Percentiles rank a stretch among this genome's conserved stretches.
These are phyloP conservation scores for Chaetodon trifascialis DNA, from an alignment of 2,113 vertebrate species.

Conservation along the genomic window DNA sequence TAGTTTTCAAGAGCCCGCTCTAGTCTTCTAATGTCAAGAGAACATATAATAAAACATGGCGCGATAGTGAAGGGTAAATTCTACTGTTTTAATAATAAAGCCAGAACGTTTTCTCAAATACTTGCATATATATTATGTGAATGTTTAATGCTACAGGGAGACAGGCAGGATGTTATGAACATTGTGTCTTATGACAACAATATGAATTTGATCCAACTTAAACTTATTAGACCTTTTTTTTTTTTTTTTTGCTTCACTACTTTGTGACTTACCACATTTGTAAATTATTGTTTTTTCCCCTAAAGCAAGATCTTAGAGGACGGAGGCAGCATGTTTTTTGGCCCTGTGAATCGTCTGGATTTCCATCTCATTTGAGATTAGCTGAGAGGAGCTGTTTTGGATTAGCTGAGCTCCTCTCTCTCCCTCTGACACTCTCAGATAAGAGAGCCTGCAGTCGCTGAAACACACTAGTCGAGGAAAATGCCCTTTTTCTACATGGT, in stretches of 20 bases:
- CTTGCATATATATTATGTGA: not conserved
- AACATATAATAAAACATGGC: not conserved
- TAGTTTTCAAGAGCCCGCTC: not conserved
- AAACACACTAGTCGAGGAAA: conserved; percentile 74
- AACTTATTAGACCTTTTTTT: conserved; percentile 38
- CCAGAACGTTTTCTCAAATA: not conserved
- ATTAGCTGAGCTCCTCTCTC: conserved; percentile 74
- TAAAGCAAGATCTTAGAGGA: conserved; percentile 59
- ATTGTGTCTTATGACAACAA: conserved; percentile 1
- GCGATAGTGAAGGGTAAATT: not conserved
- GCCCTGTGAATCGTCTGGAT: conserved; percentile 74
- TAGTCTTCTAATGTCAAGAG: not conserved
- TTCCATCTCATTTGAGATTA: conserved; percentile 86
- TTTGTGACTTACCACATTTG: conserved; percentile 56
- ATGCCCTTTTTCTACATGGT: conserved; percentile 73
- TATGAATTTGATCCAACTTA: conserved; percentile 33
- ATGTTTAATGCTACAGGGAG: not conserved
- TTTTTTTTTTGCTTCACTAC: conserved; percentile 24
- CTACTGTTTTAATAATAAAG: not conserved
- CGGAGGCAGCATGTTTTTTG: conserved; percentile 62
- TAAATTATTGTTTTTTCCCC: conserved; percentile 48
- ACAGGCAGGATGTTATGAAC: not conserved
- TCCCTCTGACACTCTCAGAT: conserved; percentile 78
- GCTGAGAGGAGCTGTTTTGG: conserved; percentile 77
- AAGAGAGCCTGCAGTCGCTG: conserved; percentile 71